A percentile compares a stretch with the other conserved stretches of the same genome.
phyloP scores from a whole-genome alignment of 2,888 invertebrate species.

The Dysmachus trigonus region DNA sequence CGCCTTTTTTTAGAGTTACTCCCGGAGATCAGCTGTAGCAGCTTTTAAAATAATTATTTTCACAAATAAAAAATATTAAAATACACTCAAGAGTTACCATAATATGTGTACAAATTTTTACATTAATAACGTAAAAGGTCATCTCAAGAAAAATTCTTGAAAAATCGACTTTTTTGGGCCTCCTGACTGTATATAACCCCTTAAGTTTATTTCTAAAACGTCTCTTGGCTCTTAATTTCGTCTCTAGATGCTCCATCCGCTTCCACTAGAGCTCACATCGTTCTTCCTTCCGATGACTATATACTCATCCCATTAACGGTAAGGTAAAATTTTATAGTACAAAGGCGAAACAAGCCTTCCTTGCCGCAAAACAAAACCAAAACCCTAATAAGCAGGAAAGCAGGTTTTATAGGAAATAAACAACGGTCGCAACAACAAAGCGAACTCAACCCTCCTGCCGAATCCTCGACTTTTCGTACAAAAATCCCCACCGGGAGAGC shows the following conservation, averaged over 20 bases:
- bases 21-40: no score
- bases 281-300: background rate
- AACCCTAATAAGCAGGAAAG: background rate
- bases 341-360: background rate
- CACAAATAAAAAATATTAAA: no score
- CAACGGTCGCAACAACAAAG: background rate
- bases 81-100: no score
- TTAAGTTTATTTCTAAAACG: background rate
- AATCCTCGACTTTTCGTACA: background rate
- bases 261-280: background rate
- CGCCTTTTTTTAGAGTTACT: no score
- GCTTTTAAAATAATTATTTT: no score
- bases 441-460: background rate
- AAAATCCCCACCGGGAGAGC: slow-evolving; percentile 10
- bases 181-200: no score
- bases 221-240: background rate
- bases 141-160: no score
- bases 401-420: background rate
- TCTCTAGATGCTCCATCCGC: background rate
- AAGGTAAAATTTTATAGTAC: background rate
- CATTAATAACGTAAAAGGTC: no score
- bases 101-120: no score
- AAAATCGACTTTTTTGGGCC: no score
- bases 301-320: background rate
- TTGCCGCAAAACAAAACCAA: background rate